Percentiles rank a stretch among this genome's conserved stretches.
These are phyloP conservation scores for Cerastoderma edule DNA, from an alignment of 2,888 invertebrate species.

Conservation along the genomic window DNA sequence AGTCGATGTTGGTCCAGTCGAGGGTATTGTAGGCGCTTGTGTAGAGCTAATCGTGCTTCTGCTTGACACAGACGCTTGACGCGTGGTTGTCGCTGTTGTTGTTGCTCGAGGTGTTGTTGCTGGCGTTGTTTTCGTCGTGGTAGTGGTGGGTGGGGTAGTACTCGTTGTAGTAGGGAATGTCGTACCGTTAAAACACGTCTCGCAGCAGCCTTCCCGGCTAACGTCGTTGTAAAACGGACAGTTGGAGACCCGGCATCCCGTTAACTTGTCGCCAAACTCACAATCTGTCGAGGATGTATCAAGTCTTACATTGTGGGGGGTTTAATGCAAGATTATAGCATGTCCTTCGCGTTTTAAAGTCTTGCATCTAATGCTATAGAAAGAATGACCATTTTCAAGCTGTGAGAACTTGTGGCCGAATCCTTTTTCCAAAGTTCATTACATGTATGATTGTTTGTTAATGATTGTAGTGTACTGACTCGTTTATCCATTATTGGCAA, in stretches of 20 bases:
- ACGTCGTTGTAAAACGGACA: conserved; percentile 38
- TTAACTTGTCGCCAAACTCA: conserved; percentile 66
- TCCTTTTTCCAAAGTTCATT: no score
- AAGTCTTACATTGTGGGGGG: no score
- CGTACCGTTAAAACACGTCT: conserved; percentile 39
- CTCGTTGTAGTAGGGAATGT: conserved; percentile 31
- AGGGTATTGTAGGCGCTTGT: no score
- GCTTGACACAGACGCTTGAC: neutral
- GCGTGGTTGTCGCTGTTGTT: conserved; percentile 11
- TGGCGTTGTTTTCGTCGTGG: conserved; percentile 25
- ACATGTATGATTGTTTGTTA: no score
- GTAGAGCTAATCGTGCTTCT: neutral
- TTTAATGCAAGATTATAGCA: no score
- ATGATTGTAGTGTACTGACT: no score
- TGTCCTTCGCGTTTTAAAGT: no score
- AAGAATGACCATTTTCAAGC: no score
- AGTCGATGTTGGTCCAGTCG: no score
- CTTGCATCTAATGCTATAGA: no score
- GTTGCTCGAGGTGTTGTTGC: conserved; percentile 20
- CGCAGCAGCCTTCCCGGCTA: conserved; percentile 42
- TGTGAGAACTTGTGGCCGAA: no score
- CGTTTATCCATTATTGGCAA: no score
- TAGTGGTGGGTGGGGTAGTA: conserved; percentile 22
- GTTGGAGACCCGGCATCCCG: conserved; percentile 48
- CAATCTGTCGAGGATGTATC: conserved; percentile 60